These are phyloP conservation scores for Magallana ariakensis DNA, from an alignment of 1,140 invertebrate genomes.

Conservation along the genomic window DNA sequence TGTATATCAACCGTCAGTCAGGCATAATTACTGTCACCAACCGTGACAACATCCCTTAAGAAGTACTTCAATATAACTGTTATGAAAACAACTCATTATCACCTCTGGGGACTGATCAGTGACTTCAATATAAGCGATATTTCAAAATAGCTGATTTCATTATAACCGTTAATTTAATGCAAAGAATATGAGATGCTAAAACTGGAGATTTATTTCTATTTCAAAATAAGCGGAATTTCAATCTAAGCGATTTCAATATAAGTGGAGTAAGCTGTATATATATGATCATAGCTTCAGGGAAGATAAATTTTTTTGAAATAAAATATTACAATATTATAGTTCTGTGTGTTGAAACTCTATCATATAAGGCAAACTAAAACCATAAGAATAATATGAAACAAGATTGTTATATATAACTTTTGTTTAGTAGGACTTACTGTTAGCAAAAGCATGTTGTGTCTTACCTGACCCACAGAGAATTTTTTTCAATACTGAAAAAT, in stretches of 20 bases:
- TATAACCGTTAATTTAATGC: conserved; percentile 10
- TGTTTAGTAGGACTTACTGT: too few relatives aligned
- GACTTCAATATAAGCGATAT: conserved; percentile 23
- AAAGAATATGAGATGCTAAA: neutral
- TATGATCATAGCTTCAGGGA: too few relatives aligned
- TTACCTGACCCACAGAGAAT: too few relatives aligned
- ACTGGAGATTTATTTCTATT: conserved; percentile 6
- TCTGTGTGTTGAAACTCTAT: too few relatives aligned
- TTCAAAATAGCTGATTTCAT: neutral
- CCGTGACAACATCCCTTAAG: too few relatives aligned
- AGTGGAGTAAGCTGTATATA: neutral
- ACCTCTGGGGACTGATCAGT: neutral
- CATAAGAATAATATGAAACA: too few relatives aligned
- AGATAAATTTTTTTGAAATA: too few relatives aligned
- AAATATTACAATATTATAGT: too few relatives aligned
- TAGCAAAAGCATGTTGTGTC: too few relatives aligned
- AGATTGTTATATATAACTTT: too few relatives aligned
- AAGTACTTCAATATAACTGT: neutral
- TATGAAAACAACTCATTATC: conserved; percentile 26
- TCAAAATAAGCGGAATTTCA: conserved; percentile 2
- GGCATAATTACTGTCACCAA: neutral
- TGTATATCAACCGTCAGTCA: neutral
- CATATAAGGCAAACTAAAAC: too few relatives aligned
- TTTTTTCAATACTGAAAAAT: too few relatives aligned
- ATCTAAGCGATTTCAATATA: conserved; percentile 2